phyloP scores from a whole-genome alignment of 2,113 vertebrate species.

The Amazona vittata region DNA sequence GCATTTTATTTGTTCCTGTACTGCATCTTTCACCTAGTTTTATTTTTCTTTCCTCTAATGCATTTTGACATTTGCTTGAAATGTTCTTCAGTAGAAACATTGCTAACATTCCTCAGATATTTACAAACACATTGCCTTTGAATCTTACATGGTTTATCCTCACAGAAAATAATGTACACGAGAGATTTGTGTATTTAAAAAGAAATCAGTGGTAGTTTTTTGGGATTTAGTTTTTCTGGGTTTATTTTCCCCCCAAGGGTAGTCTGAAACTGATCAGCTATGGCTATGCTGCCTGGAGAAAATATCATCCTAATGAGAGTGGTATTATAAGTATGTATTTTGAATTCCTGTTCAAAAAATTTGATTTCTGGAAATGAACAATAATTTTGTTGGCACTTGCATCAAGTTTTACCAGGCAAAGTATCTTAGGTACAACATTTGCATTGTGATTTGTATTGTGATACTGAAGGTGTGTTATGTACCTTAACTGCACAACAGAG shows the following conservation, averaged over 20 bases:
- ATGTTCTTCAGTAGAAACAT: background rate
- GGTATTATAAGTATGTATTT: background rate
- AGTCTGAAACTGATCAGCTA: background rate
- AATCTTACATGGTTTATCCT: background rate
- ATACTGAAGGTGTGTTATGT: background rate
- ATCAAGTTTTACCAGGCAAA: background rate
- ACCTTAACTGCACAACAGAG: background rate
- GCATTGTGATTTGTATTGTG: background rate
- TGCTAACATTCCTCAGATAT: background rate
- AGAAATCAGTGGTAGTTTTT: fast-evolving
- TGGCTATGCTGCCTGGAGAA: background rate
- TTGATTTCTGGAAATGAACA: background rate
- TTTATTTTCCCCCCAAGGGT: background rate
- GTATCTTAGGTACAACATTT: background rate
- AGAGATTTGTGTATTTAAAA: background rate
- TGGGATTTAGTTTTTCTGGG: fast-evolving
- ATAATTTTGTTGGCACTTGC: background rate
- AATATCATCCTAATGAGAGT: background rate
- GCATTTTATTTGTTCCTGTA: background rate
- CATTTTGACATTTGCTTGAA: background rate
- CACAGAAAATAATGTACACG: background rate
- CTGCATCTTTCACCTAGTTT: background rate
- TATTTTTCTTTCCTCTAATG: background rate
- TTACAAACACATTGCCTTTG: background rate
- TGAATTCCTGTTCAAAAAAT: background rate